phyloP scores from a whole-genome alignment of 2,888 invertebrate species.

The Zygaena filipendulae region DNA sequence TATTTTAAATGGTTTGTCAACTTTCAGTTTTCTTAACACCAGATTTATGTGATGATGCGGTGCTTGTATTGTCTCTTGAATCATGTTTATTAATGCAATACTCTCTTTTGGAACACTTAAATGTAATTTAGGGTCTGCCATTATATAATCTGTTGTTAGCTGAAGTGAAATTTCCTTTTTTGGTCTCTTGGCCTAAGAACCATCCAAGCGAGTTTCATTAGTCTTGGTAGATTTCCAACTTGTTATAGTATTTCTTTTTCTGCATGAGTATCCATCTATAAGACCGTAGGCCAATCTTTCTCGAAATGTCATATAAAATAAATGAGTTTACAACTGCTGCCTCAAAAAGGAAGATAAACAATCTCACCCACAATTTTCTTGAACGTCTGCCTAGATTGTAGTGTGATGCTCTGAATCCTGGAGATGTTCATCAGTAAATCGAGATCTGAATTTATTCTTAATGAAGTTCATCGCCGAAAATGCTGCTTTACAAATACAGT shows the following conservation, averaged over 20 bases:
- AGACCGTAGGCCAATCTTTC: slow-evolving; percentile 8
- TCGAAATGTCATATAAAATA: slow-evolving; percentile 7
- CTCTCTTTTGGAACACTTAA: too few species aligned
- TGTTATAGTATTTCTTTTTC: slow-evolving; percentile 6
- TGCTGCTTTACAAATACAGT: slow-evolving; percentile 11
- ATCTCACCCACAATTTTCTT: slow-evolving; percentile 10
- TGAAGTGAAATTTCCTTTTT: too few species aligned
- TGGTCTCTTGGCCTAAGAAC: too few species aligned
- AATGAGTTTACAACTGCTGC: slow-evolving; percentile 7
- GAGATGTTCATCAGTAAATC: slow-evolving; percentile 12
- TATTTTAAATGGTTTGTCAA: too few species aligned
- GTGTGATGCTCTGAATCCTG: slow-evolving; percentile 9
- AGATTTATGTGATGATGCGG: too few species aligned
- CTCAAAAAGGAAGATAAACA: slow-evolving; percentile 7
- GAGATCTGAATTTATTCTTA: slow-evolving; percentile 14
- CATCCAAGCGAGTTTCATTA: too few species aligned
- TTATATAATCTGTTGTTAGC: too few species aligned
- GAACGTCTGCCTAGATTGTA: slow-evolving; percentile 10
- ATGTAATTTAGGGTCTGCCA: too few species aligned
- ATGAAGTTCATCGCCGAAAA: slow-evolving; percentile 12
- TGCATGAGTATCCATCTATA: slow-evolving; percentile 7
- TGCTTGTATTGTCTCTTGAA: too few species aligned
- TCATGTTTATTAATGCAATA: too few species aligned
- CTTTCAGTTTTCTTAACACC: too few species aligned
- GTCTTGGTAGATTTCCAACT: slow-evolving; percentile 8